phyloP scores from a whole-genome alignment of 1,140 invertebrate genomes.

The Anthonomus grandis region DNA sequence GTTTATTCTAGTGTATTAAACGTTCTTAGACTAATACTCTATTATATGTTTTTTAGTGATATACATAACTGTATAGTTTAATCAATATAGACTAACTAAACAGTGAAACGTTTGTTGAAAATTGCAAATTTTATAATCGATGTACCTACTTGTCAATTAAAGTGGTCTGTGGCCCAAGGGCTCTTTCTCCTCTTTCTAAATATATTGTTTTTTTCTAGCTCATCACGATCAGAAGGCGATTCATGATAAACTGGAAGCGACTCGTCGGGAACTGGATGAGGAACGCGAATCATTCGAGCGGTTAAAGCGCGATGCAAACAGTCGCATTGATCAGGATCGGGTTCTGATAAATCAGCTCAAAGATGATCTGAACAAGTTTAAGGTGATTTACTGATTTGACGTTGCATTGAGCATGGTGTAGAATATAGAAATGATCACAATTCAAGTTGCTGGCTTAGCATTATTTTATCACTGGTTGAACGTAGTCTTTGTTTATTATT shows the following conservation, averaged over 20 bases:
- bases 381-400: slow-evolving; percentile 24
- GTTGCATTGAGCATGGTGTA: slow-evolving; percentile 4
- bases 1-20: too few relatives aligned
- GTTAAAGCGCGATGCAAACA: slow-evolving; percentile 62
- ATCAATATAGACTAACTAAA: too few relatives aligned
- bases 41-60: too few relatives aligned
- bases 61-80: too few relatives aligned
- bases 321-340: slow-evolving; percentile 69
- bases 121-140: too few relatives aligned
- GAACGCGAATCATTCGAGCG: slow-evolving; percentile 69
- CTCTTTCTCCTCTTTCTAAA: too few relatives aligned
- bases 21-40: too few relatives aligned
- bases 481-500: slow-evolving; percentile 20
- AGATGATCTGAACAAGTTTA: slow-evolving; percentile 67
- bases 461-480: slow-evolving; percentile 18
- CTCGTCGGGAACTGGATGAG: slow-evolving; percentile 65
- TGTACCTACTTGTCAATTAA: too few relatives aligned
- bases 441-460: slow-evolving; percentile 3
- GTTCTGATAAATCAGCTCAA: slow-evolving; percentile 66
- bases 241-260: slow-evolving; percentile 68
- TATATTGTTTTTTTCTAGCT: slow-evolving; percentile 55
- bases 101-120: too few relatives aligned
- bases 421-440: slow-evolving; percentile 15
- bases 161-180: too few relatives aligned
- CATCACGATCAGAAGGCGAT: slow-evolving; percentile 83